These are phyloP conservation scores for Anolis sagrei DNA, from an alignment of 2,113 vertebrate genomes.

Conservation along the genomic window DNA sequence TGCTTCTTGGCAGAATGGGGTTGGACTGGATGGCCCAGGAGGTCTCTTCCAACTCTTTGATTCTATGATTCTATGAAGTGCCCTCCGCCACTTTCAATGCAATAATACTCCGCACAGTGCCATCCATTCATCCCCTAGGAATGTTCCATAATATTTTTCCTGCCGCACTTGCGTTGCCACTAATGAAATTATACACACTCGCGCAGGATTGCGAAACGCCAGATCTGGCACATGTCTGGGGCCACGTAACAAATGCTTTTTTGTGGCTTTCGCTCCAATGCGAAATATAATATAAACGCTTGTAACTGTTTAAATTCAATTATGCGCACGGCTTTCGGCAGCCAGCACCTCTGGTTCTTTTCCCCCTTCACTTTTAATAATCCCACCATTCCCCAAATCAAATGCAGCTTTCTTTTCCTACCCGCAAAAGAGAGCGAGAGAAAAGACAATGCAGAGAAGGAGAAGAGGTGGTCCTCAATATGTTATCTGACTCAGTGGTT, in stretches of 20 bases:
- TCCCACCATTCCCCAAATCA: neutral
- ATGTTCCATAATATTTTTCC: neutral
- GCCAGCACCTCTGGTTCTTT: slow-evolving; percentile 18
- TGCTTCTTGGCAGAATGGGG: no score
- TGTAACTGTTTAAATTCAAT: slow-evolving; percentile 44
- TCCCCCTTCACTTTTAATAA: slow-evolving; percentile 16
- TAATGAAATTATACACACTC: neutral
- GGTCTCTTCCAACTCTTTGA: no score
- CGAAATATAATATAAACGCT: slow-evolving; percentile 29
- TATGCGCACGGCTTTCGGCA: neutral
- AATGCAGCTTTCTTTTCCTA: neutral
- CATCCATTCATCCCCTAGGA: neutral
- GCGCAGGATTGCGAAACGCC: neutral
- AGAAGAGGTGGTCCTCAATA: neutral
- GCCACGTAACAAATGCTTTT: slow-evolving; percentile 9
- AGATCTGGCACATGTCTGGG: slow-evolving; percentile 20
- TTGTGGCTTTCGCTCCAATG: slow-evolving; percentile 32
- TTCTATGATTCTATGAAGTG: no score
- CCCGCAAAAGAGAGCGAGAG: neutral
- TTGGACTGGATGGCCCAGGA: no score
- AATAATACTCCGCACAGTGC: neutral
- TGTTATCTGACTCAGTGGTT: no score
- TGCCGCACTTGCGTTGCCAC: neutral
- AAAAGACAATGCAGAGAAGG: slow-evolving; percentile 4
- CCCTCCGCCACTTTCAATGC: neutral